Conservation (phyloP, 1,140 invertebrate species). For the Nephila pilipes region DNA sequence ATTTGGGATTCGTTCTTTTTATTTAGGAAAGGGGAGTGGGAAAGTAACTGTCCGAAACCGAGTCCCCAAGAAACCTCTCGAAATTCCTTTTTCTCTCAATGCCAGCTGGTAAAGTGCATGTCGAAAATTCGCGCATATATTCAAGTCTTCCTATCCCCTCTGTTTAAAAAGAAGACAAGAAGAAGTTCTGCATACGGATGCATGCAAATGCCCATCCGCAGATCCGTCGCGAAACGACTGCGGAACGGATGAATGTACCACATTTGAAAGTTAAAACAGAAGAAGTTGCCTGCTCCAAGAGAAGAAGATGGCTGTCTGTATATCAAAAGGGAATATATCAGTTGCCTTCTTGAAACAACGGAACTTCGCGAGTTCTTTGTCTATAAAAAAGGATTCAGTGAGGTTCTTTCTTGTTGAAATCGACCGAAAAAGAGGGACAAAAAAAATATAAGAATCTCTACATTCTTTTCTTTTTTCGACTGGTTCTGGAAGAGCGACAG, state of each 20-base stretch:
- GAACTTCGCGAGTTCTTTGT: slow-evolving; percentile 18
- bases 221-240: slow-evolving; percentile 11
- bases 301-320: slow-evolving; percentile 28
- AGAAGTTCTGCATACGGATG: background rate
- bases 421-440: background rate
- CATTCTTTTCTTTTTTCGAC: slow-evolving; percentile 7
- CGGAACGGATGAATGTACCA: slow-evolving; percentile 57
- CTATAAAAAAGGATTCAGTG: slow-evolving; percentile 40
- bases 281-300: background rate
- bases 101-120: slow-evolving; percentile 36
- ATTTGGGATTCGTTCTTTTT: background rate
- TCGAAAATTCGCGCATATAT: slow-evolving; percentile 41
- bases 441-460: background rate
- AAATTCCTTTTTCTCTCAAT: background rate
- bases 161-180: slow-evolving; percentile 9
- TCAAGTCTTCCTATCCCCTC: background rate
- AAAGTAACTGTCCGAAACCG: background rate
- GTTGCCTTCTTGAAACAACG: slow-evolving; percentile 52
- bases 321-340: slow-evolving; percentile 52
- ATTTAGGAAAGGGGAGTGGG: too few relatives aligned
- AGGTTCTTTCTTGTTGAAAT: slow-evolving; percentile 31
- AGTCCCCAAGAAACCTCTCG: background rate
- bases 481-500: slow-evolving; percentile 39
- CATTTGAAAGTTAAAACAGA: slow-evolving; percentile 72
- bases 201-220: slow-evolving; percentile 57